Evolutionary conservation across 2,888 invertebrate species (phyloP).

Genomic region (Drosophila subsilvestris): DNA sequence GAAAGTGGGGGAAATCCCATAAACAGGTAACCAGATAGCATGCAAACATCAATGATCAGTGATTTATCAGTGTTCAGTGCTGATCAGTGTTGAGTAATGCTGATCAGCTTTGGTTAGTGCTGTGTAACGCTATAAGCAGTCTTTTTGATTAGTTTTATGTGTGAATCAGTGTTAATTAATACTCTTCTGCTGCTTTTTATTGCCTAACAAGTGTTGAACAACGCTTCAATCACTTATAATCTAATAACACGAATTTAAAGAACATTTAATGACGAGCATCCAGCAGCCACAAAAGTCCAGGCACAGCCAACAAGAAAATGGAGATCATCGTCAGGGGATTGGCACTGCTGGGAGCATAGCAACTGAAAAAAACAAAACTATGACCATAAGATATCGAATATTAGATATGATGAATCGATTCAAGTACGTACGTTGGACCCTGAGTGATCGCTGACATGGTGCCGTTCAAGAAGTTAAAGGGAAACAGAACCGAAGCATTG

Average conservation of each 20-base stretch:
- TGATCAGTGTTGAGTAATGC: neutral
- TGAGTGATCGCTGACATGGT: conserved; percentile 65
- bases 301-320: conserved; percentile 17
- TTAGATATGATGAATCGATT: neutral
- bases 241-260: neutral
- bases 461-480: conserved; percentile 58
- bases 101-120: too few species aligned
- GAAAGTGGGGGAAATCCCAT: neutral
- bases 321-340: conserved; percentile 20
- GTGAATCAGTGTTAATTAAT: too few species aligned
- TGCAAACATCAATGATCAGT: neutral
- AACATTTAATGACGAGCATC: neutral
- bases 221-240: neutral
- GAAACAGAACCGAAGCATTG: conserved; percentile 24
- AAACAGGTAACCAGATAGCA: neutral
- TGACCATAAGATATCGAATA: neutral
- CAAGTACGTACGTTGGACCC: conserved; percentile 59
- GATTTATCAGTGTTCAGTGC: neutral
- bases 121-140: too few species aligned
- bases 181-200: neutral
- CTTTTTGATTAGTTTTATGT: too few species aligned
- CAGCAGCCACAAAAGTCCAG: neutral
- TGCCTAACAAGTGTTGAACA: neutral
- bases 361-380: conserved; percentile 25
- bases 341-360: conserved; percentile 29